Conservation (phyloP, 53 echinoderm and acorn worm genomes). For the Echinarachnius parma region DNA sequence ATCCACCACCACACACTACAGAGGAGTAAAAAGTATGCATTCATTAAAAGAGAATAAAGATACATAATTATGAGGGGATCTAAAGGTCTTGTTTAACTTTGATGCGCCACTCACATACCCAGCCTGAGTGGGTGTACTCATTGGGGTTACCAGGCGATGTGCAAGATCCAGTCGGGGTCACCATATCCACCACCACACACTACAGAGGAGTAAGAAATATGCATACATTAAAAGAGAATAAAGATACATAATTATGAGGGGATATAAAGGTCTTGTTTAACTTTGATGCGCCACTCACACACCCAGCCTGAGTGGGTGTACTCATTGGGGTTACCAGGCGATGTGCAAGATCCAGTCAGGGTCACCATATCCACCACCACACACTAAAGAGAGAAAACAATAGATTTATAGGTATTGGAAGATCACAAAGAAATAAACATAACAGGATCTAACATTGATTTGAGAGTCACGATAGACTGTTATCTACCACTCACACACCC, state of each 20-base stretch:
- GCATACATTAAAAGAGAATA: too few relatives aligned
- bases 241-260: too few relatives aligned
- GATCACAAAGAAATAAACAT: too few relatives aligned
- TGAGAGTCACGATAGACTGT: conserved; percentile 62
- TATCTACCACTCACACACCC: conserved; percentile 87
- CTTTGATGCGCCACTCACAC: conserved; percentile 92
- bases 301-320: conserved; percentile 80
- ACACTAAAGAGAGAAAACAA: conserved; percentile 49
- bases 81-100: conserved; percentile 67
- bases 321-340: conserved; percentile 76
- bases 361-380: conserved; percentile 90
- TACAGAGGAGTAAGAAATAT: conserved; percentile 19
- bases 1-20: conserved; percentile 87
- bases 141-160: conserved; percentile 81
- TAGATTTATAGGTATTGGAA: too few relatives aligned
- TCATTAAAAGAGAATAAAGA: too few relatives aligned
- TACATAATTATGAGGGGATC: too few relatives aligned
- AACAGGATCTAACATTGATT: too few relatives aligned
- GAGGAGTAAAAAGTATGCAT: too few relatives aligned
- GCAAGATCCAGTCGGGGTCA: conserved; percentile 70
- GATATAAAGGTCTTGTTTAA: conserved; percentile 62
- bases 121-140: conserved; percentile 72
- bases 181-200: conserved; percentile 91
- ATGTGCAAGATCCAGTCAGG: conserved; percentile 66
- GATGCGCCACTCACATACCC: conserved; percentile 91